Conservation (phyloP, 1,140 invertebrate genomes). For the Drosophila varians region DNA sequence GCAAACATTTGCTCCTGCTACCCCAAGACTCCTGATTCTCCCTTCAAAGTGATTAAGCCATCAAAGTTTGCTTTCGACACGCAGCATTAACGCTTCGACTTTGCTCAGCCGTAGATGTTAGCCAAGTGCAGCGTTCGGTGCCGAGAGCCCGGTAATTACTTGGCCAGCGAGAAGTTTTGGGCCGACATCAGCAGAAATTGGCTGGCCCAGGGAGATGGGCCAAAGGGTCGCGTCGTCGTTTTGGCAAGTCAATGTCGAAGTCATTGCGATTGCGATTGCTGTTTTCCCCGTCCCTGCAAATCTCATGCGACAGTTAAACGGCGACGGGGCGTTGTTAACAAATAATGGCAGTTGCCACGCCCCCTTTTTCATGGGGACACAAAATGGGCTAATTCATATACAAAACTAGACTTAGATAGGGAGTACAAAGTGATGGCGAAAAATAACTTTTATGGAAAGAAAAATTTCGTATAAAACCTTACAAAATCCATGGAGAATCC, state of each 20-base stretch:
- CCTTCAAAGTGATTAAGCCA: constrained; percentile 75
- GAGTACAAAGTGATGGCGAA: no score
- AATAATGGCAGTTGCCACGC: constrained; percentile 61
- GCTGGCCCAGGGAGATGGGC: no score
- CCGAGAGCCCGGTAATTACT: constrained; percentile 70
- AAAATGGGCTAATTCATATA: constrained; percentile 72
- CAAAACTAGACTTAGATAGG: no score
- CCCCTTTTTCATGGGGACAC: constrained; percentile 56
- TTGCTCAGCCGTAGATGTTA: constrained; percentile 36
- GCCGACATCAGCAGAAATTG: constrained; percentile 78
- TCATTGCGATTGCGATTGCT: constrained; percentile 5
- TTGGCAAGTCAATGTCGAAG: constrained; percentile 27
- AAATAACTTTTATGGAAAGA: no score
- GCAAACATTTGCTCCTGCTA: constrained; percentile 34
- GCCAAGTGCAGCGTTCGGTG: constrained; percentile 33
- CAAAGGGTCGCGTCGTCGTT: constrained; percentile 28
- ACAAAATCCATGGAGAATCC: no score
- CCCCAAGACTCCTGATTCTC: constrained; percentile 1
- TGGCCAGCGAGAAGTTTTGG: constrained; percentile 63
- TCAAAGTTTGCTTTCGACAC: constrained; percentile 78
- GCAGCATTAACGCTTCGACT: constrained; percentile 79
- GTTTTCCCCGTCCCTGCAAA: constrained; percentile 50
- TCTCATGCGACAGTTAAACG: constrained; percentile 56
- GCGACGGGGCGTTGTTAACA: constrained; percentile 53
- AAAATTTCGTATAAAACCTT: no score